Base-by-base conservation (phyloP, 2,888 invertebrate species). In the Sympetrum striolatum region DNA sequence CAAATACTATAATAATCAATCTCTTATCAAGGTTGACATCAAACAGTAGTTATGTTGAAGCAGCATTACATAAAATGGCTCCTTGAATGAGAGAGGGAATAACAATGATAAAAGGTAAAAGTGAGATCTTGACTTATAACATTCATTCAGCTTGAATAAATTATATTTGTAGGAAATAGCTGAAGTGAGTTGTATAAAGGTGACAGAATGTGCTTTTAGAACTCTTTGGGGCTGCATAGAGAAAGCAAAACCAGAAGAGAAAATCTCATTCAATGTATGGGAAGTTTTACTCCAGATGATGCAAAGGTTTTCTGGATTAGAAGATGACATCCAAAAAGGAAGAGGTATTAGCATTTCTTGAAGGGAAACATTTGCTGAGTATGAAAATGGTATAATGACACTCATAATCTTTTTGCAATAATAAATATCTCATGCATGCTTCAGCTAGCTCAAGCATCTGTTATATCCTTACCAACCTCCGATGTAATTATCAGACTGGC, bases 181-280 rank as follows among this genome's bases (percentile, higher is more conserved):
- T 60, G 86, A 86, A 86, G 53, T 37, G 37, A 39, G 86, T 25
- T 18, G 37, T 12, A 58, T 22, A 35, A 60, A 37, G 37, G 86
- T 64, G 3, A 64, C 60, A 37, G 86, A 86, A 37, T 86, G 60
- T 60, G 86, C 86, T 60, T 5, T 86, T 58, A 60, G 86, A 12
- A 86, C 86, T 37, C 35, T 86, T 37, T 86, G 86, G 86, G n/a
- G 37, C 4, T 64, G 58, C 37, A 37, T 86, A 3, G 64, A 86
- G n/a, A 37, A 60, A 37, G 86, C 37, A 35, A 15, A 60, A 15
- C 37, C 31, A 58, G 60, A 58, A 22, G 37, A 37, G 60, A 60
- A 86, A 37, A 60, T 86, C 37, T 86, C 86, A 86, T 37, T 39
- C 37, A 86, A 60, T 37, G n/a, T 86, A 37, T 86, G 86, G 86